phyloP scores from a whole-genome alignment of 2,797 vertebrate genomes.

The Cephalopachus bancanus region DNA sequence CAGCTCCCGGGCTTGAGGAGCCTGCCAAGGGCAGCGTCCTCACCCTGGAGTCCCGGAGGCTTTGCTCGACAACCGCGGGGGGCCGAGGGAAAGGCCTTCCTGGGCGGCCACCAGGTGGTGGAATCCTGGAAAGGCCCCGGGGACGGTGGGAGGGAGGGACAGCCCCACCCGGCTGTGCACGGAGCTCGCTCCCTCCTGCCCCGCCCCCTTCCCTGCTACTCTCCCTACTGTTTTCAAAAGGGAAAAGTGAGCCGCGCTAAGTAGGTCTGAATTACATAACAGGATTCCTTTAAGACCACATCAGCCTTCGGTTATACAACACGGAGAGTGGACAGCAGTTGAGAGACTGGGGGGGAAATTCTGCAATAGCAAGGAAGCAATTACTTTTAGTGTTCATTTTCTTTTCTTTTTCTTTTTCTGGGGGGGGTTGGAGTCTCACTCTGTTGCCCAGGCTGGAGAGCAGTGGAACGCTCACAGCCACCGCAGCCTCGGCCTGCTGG shows the following conservation, averaged over 20 bases:
- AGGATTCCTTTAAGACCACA: slow-evolving; percentile 46
- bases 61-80: neutral
- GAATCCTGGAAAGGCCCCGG: neutral
- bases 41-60: neutral
- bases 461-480: no score
- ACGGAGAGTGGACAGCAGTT: neutral
- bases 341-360: neutral
- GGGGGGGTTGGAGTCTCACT: no score
- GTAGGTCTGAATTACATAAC: slow-evolving; percentile 43
- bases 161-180: fast-evolving
- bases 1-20: neutral
- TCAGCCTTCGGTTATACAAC: slow-evolving; percentile 62
- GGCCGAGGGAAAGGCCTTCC: neutral
- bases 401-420: no score
- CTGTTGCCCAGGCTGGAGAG: no score
- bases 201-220: neutral
- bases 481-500: no score
- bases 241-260: neutral
- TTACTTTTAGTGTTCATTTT: neutral
- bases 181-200: no score
- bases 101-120: neutral
- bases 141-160: neutral
- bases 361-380: neutral
- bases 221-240: neutral
- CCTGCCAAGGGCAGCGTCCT: neutral